Evolutionary conservation across 2,113 vertebrate species (phyloP).

Genomic region (Leucopsar rothschildi): DNA sequence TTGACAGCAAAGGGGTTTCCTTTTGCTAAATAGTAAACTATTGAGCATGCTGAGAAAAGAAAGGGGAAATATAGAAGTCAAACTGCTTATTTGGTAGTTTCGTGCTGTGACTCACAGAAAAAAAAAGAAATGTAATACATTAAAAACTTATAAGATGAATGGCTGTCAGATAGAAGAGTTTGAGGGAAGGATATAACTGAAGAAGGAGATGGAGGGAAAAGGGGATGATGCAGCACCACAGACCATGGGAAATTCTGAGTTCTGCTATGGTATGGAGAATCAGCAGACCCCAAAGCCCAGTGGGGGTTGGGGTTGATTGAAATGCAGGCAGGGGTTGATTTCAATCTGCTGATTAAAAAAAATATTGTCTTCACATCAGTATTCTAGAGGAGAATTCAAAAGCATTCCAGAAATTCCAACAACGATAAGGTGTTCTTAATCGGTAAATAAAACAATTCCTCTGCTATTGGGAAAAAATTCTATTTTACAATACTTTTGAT

Average conservation of each 20-base stretch:
- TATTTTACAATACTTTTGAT: neutral
- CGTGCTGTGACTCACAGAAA: rapidly evolving
- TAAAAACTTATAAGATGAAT: neutral
- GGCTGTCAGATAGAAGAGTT: neutral
- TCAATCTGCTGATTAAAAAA: neutral
- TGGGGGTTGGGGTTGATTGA: neutral
- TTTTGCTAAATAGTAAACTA: neutral
- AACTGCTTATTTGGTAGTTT: neutral
- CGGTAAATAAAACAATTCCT: neutral
- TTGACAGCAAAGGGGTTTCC: neutral
- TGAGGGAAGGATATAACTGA: neutral
- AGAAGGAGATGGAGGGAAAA: neutral
- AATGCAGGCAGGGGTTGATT: neutral
- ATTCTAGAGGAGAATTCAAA: neutral
- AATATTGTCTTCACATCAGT: neutral
- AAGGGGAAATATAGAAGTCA: neutral
- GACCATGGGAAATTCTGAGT: neutral
- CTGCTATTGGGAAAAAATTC: neutral
- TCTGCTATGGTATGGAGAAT: neutral
- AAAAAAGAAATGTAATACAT: neutral
- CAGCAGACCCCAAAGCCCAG: neutral
- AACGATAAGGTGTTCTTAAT: neutral
- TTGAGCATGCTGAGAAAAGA: neutral
- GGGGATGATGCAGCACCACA: neutral
- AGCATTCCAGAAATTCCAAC: neutral